phyloP scores from a whole-genome alignment of 1,140 invertebrate species.

The Myzus persicae region DNA sequence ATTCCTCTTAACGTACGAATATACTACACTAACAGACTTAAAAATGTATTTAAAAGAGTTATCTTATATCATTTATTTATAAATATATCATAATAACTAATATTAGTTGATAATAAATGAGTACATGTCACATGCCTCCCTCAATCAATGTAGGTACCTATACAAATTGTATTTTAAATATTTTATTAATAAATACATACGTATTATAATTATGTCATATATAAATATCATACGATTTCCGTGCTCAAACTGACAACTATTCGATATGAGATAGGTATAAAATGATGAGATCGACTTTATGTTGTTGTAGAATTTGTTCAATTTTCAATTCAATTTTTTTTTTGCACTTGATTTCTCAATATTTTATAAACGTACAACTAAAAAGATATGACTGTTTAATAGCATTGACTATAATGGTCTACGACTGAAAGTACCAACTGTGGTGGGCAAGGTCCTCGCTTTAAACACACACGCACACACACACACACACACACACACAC shows the following conservation, averaged over 20 bases:
- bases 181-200: background rate
- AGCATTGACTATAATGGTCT: background rate
- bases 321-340: background rate
- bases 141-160: background rate
- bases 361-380: background rate
- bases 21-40: background rate
- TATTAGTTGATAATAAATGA: background rate
- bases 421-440: background rate
- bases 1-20: background rate
- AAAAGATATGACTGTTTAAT: too few relatives aligned
- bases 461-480: rapidly evolving
- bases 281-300: background rate
- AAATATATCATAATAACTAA: background rate
- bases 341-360: background rate
- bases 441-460: background rate
- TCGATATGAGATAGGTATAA: background rate
- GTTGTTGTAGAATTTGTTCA: background rate
- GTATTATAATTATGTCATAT: background rate
- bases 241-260: background rate
- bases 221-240: background rate
- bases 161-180: background rate
- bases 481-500: too few relatives aligned
- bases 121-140: background rate
- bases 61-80: background rate
- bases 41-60: background rate